Evolutionary conservation across 2,888 invertebrate genomes (phyloP), one percentile per base, ranked within the genome.

Genomic region (Drosophila tanythrix): DNA sequence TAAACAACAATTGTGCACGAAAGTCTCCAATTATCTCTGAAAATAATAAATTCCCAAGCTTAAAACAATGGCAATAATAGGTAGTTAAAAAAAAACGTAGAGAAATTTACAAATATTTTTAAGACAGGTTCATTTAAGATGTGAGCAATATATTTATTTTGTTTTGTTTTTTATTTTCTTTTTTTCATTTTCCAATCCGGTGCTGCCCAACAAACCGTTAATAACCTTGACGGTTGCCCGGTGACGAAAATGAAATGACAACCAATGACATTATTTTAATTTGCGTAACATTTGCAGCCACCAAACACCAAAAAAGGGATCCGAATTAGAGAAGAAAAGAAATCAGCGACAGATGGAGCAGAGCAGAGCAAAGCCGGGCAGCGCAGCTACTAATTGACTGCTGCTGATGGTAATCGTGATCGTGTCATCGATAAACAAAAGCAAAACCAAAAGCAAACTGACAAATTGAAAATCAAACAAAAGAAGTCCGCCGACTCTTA

Each of bases 231-330:
- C 56, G 43, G 51, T 13, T 25, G 31, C 3, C 57, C 55, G 67
- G 65, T 88, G 85, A 85, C 81, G 65, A 80, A 88, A 75, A 78
- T 72, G 36, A 88, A 75, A 78, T 72, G 36, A 66, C 64, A 71
- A 67, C 59, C 51, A 67, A 69, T 76, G 74, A 76, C 52, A 65
- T 70, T 69, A 62, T 61, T 51, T 50, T 59, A 72, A 76, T 85
- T 87, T 90, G 86, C 88, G 90, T 75, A 87, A 87, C 86, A 75
- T 83, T 89, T 78, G 86, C 83, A 72, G 67, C 27, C 38, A n/a
- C 21, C 51, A 40, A 53, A 50, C 57, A 52, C 65, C 31, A 68
- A 56, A 70, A 33, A 75, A 63, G 70, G 31, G 75, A 82, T 63
- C 76, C 60, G 61, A 85, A 70, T 51, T 40, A 33, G 62, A 55